Evolutionary conservation across 2,797 vertebrate genomes (phyloP), one percentile per base, ranked within the genome.

Genomic region (Morus bassanus): DNA sequence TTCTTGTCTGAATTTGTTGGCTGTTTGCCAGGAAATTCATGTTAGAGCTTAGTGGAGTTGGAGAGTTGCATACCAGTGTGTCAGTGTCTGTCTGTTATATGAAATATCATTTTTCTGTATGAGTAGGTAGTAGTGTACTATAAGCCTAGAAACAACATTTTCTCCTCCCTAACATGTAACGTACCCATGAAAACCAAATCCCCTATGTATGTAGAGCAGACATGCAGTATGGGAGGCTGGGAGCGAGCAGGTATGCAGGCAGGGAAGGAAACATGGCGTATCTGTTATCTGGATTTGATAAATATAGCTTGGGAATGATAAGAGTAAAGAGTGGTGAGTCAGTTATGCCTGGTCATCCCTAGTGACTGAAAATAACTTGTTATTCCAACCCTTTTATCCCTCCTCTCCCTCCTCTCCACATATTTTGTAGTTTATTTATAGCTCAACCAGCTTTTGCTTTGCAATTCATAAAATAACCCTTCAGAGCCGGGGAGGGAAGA

Each of bases 321-420:
- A 73, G 64, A 94, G 76, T 89, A 78, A 79, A 87, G 79, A 91
- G 31, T 81, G 46, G 73, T 95, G 90, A 97, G 79, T 96, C 91
- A 95, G 70, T 97, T 96, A 91, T 93, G 96, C 89, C 94, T 86
- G 90, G 88, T 97, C 89, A 96, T 95, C 86, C 76, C 63, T 72
- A 93, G n/a, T 77, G 70, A 76, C 85, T 96, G 94, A 95, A 97
- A 97, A 96, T 92, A 96, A 94, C 91, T 96, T 96, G 91, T 96
- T 97, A 89, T 96, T 96, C 94, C 88, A 96, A 69, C 64, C 37
- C 76, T 95, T 93, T 91, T 88, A 90, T 96, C 83, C 91, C 57
- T 95, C 41, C 18, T 18, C 76, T 90, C 86, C 54, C 64, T 78
- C 59, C 77, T 90, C 68, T 81, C 88, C 10, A 7, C 91, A 95